A percentile compares a stretch with the other conserved stretches of the same genome.
phyloP scores from a whole-genome alignment of 1,140 invertebrate genomes.

The Euura saliciscinereae region DNA sequence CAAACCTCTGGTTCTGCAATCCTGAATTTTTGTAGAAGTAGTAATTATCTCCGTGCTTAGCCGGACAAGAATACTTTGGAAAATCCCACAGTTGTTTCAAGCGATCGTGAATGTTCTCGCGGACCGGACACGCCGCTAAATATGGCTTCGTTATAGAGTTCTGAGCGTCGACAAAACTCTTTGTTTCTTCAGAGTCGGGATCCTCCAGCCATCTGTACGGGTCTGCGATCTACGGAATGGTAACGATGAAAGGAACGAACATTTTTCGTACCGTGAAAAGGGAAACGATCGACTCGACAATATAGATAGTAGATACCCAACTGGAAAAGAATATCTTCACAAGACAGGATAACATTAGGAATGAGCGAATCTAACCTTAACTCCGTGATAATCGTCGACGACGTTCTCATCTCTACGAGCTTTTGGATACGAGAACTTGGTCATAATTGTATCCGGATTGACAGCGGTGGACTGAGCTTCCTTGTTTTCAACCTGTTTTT shows the following conservation, averaged over 20 bases:
- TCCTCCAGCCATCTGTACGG: conserved; percentile 98
- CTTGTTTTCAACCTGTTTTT: too few species aligned
- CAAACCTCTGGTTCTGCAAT: conserved; percentile 92
- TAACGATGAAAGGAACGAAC: conserved; percentile 18
- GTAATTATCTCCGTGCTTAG: conserved; percentile 82
- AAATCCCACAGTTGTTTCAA: conserved; percentile 95
- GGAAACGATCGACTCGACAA: not conserved
- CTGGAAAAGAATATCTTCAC: not conserved
- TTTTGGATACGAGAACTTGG: conserved; percentile 71
- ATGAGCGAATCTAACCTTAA: conserved; percentile 66
- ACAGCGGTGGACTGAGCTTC: too few species aligned
- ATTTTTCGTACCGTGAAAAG: conserved; percentile 2
- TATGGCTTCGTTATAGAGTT: conserved; percentile 90
- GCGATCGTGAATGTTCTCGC: conserved; percentile 74
- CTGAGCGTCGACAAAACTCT: conserved; percentile 89
- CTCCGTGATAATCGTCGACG: conserved; percentile 83
- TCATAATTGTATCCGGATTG: conserved; percentile 24
- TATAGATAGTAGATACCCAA: not conserved
- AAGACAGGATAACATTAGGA: conserved; percentile 11
- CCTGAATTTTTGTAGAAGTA: conserved; percentile 95
- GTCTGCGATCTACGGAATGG: conserved; percentile 75
- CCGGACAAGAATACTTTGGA: conserved; percentile 92
- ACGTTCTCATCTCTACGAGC: conserved; percentile 78
- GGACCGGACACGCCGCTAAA: conserved; percentile 76
- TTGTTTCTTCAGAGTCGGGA: conserved; percentile 90